A percentile compares a stretch with the other conserved stretches of the same genome.
These are phyloP conservation scores for Steinernema hermaphroditum DNA, from an alignment of 2,888 invertebrate genomes.

Conservation along the genomic window DNA sequence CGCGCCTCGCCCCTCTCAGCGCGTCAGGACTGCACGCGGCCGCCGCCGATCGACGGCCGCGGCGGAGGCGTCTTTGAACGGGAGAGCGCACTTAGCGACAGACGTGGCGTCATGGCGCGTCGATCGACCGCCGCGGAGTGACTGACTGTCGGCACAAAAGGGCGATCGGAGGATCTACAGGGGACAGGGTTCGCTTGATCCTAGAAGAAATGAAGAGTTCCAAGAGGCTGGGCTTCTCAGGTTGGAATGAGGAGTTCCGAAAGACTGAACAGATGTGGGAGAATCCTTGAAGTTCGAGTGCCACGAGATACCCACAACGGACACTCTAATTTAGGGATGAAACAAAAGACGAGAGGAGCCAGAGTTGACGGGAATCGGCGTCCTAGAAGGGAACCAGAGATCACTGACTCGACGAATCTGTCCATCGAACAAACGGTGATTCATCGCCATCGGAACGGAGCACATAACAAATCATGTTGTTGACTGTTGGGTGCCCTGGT, in stretches of 20 bases:
- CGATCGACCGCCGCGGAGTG: not conserved
- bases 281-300: no score
- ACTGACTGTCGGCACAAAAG: conserved; percentile 17
- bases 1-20: not conserved
- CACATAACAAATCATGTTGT: not conserved
- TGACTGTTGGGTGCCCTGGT: not conserved
- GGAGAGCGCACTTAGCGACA: not conserved
- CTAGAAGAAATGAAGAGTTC: not conserved
- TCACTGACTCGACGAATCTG: no score
- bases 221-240: not conserved
- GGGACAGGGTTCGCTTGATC: not conserved
- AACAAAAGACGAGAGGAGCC: no score
- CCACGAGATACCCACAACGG: no score
- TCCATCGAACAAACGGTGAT: not conserved
- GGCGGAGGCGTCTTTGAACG: not conserved
- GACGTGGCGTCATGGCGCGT: conserved; percentile 1
- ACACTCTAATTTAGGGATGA: no score
- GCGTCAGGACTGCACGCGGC: no score
- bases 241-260: not conserved
- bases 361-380: no score
- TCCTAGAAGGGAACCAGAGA: no score
- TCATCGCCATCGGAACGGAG: not conserved
- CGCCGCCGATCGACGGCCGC: not conserved
- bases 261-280: no score
- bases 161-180: conserved; percentile 1